phyloP scores from a whole-genome alignment of 2,888 invertebrate species.

The Tenthredo distinguenda region DNA sequence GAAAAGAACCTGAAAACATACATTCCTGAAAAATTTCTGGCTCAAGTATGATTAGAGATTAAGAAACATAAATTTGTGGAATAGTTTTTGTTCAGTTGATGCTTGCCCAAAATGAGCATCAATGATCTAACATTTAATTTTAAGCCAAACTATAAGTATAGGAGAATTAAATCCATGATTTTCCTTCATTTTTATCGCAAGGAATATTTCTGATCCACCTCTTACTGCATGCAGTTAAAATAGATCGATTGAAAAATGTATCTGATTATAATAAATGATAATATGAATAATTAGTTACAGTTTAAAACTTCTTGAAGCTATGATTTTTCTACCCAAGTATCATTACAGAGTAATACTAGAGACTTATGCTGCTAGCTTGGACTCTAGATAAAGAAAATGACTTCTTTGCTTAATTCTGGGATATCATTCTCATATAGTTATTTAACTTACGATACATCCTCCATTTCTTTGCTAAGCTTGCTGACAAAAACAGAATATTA shows the following conservation, averaged over 20 bases:
- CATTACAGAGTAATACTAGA: not conserved
- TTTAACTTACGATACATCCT: conserved; percentile 72
- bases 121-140: not conserved
- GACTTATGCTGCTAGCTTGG: not conserved
- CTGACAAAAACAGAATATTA: conserved; percentile 63
- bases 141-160: not conserved
- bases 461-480: conserved; percentile 74
- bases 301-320: not conserved
- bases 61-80: not conserved
- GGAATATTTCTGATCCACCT: conserved; percentile 30
- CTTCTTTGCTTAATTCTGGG: conserved; percentile 7
- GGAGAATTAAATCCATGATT: conserved; percentile 1
- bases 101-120: not conserved
- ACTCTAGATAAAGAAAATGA: not conserved
- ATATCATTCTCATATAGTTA: conserved; percentile 47
- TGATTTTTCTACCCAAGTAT: conserved; percentile 21
- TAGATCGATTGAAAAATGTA: not conserved
- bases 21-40: not conserved
- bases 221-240: conserved; percentile 25
- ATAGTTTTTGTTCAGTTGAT: not conserved
- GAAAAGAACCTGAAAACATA: conserved; percentile 86
- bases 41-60: too few species aligned
- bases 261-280: conserved; percentile 18
- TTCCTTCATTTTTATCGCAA: not conserved
- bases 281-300: conserved; percentile 33